These are phyloP conservation scores for Caenorhabditis uteleia DNA, from an alignment of 2,888 invertebrate species.

Conservation along the genomic window DNA sequence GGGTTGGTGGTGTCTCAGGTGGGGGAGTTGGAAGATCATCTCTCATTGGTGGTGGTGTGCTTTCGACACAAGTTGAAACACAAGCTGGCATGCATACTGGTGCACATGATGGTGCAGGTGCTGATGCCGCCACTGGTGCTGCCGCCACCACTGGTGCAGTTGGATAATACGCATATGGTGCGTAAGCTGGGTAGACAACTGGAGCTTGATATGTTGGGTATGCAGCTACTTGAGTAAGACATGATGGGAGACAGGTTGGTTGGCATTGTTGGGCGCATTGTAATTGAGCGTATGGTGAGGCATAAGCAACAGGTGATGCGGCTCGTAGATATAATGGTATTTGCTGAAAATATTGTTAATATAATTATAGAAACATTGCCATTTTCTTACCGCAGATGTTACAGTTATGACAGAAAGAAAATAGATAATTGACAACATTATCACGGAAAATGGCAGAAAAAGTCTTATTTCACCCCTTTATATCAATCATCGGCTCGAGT, in stretches of 20 bases:
- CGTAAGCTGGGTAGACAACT: slow-evolving; percentile 1
- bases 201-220: slow-evolving; percentile 10
- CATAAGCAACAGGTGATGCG: slow-evolving; percentile 1
- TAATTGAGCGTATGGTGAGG: slow-evolving; percentile 21
- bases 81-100: slow-evolving; percentile 31
- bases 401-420: slow-evolving; percentile 6
- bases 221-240: slow-evolving; percentile 2
- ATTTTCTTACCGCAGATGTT: slow-evolving; percentile 12
- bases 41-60: slow-evolving; percentile 5
- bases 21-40: slow-evolving; percentile 41
- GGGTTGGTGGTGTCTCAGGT: slow-evolving; percentile 24
- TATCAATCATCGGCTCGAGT: too few species aligned
- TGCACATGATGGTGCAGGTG: slow-evolving; percentile 8
- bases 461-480: not conserved
- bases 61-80: slow-evolving; percentile 17
- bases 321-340: slow-evolving; percentile 22
- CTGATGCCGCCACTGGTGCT: not conserved
- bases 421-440: not conserved
- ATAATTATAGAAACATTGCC: not conserved
- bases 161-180: too few species aligned
- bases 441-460: too few species aligned
- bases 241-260: slow-evolving; percentile 32
- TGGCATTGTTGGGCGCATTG: slow-evolving; percentile 25
- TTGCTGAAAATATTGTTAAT: slow-evolving; percentile 21
- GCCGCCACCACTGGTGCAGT: slow-evolving; percentile 2